Evolutionary conservation across 2,888 invertebrate genomes (phyloP).

Genomic region (Acronicta leporina): DNA sequence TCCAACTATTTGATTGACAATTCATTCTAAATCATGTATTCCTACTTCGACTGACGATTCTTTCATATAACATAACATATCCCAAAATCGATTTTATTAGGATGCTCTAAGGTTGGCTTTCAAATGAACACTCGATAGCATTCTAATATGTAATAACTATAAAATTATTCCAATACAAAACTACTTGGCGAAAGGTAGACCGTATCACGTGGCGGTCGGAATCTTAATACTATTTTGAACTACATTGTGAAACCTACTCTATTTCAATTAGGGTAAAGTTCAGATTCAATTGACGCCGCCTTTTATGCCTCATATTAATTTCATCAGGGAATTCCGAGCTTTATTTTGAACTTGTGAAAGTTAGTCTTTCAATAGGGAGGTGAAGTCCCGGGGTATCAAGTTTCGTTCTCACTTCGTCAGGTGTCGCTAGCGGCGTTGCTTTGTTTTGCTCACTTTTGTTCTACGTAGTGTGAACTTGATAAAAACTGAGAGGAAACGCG

Average conservation of each 20-base stretch:
- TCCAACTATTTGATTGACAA: constrained; percentile 56
- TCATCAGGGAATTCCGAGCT: constrained; percentile 34
- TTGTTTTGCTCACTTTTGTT: constrained; percentile 86
- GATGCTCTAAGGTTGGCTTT: constrained; percentile 50
- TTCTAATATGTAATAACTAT: constrained; percentile 87
- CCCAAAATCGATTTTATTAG: constrained; percentile 31
- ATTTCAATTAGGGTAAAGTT: constrained; percentile 54
- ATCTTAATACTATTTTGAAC: constrained; percentile 73
- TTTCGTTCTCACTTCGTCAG: constrained; percentile 87
- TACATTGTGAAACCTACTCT: constrained; percentile 61
- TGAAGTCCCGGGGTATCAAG: constrained; percentile 73
- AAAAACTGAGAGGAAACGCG: constrained; percentile 82
- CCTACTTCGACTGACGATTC: constrained; percentile 42
- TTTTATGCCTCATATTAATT: constrained; percentile 30
- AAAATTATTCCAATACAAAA: constrained; percentile 87
- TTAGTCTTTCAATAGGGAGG: constrained; percentile 53
- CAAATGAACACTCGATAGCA: constrained; percentile 67
- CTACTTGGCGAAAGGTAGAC: constrained; percentile 85
- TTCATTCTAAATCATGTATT: constrained; percentile 54
- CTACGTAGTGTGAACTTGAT: constrained; percentile 85
- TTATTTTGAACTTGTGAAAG: constrained; percentile 21
- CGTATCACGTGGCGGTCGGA: constrained; percentile 82
- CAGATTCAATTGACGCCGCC: constrained; percentile 42
- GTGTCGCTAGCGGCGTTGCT: constrained; percentile 85
- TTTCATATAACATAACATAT: constrained; percentile 14